phyloP scores from a whole-genome alignment of 2,888 invertebrate genomes.

The Litoditis marina region DNA sequence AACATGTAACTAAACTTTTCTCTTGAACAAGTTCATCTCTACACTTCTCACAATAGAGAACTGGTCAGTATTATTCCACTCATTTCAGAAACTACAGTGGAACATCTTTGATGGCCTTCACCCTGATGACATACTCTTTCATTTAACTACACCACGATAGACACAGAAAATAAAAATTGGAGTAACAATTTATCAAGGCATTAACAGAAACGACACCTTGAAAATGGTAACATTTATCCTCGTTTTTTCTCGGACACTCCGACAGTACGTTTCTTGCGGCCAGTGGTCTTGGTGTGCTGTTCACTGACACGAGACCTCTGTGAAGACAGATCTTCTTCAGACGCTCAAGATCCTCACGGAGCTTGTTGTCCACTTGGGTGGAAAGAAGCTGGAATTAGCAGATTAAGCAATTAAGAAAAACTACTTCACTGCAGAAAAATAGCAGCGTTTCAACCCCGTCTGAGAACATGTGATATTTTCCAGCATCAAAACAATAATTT shows the following conservation, averaged over 20 bases:
- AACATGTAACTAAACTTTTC: too few species aligned
- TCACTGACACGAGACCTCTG: slow-evolving; percentile 97
- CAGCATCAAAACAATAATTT: background rate
- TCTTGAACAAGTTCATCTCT: too few species aligned
- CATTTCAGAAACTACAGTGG: too few species aligned
- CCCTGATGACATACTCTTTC: too few species aligned
- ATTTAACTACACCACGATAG: too few species aligned
- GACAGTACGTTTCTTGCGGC: slow-evolving; percentile 97
- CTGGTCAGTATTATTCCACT: too few species aligned
- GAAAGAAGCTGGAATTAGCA: slow-evolving; percentile 75
- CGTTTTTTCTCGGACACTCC: slow-evolving; percentile 99
- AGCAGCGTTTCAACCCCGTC: too few species aligned
- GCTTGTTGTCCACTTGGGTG: slow-evolving; percentile 86
- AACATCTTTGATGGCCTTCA: too few species aligned
- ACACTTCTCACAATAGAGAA: too few species aligned
- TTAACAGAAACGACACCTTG: slow-evolving; percentile 17
- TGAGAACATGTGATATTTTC: too few species aligned
- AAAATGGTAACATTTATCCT: slow-evolving; percentile 43
- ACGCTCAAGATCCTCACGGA: slow-evolving; percentile 98
- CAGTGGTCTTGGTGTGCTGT: slow-evolving; percentile 99
- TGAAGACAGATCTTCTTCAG: slow-evolving; percentile 99
- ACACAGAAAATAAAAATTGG: background rate
- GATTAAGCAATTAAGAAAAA: too few species aligned
- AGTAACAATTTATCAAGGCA: slow-evolving; percentile 12
- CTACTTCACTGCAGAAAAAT: too few species aligned